Evolutionary conservation across 2,888 invertebrate species (phyloP).

Genomic region (Cephalotes varians): DNA sequence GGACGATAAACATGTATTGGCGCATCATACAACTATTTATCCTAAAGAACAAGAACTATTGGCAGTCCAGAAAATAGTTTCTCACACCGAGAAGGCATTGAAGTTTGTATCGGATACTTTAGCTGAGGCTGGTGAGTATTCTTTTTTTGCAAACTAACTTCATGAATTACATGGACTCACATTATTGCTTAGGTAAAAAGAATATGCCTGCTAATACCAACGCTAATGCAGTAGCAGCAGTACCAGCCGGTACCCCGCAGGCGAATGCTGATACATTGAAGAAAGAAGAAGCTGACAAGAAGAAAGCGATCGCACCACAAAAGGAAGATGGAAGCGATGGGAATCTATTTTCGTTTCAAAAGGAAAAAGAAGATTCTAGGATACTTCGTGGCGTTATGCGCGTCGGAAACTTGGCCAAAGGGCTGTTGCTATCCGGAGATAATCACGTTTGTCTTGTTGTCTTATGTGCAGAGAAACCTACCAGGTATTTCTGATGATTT

Average conservation of each 20-base stretch:
- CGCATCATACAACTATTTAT: conserved; percentile 97
- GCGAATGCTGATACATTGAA: conserved; percentile 82
- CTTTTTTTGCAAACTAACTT: background rate
- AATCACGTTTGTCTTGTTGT: conserved; percentile 96
- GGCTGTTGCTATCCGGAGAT: conserved; percentile 96
- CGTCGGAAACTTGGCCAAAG: conserved; percentile 96
- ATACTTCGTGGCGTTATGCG: conserved; percentile 98
- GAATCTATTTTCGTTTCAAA: conserved; percentile 89
- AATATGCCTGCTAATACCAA: conserved; percentile 72
- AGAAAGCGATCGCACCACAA: conserved; percentile 80
- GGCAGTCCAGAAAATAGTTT: conserved; percentile 96
- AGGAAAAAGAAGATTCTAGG: conserved; percentile 89
- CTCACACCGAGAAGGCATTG: conserved; percentile 96
- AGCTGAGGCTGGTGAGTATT: conserved; percentile 86
- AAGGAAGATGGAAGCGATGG: conserved; percentile 92
- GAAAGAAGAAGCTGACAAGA: conserved; percentile 87
- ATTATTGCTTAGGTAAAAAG: conserved; percentile 76
- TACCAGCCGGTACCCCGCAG: conserved; percentile 76
- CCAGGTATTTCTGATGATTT: conserved; percentile 85
- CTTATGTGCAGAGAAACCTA: conserved; percentile 97
- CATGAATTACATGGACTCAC: background rate
- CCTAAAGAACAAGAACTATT: conserved; percentile 96
- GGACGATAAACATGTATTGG: conserved; percentile 98
- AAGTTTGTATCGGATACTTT: conserved; percentile 97
- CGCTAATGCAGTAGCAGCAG: conserved; percentile 72